These are phyloP conservation scores for Platypus cylindrus DNA, from an alignment of 2,888 invertebrate species.

Conservation along the genomic window DNA sequence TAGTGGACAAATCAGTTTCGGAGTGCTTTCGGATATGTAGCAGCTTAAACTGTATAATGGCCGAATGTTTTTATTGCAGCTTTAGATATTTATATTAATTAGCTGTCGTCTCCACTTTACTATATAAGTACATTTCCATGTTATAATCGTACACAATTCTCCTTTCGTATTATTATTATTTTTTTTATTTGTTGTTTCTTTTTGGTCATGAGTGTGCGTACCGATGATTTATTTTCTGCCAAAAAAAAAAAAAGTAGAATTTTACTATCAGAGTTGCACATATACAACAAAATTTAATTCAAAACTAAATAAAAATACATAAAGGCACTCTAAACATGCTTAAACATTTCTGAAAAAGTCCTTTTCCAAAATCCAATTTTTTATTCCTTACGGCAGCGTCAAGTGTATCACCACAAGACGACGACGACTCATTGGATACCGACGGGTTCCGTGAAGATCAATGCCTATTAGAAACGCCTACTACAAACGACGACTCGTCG, in stretches of 20 bases:
- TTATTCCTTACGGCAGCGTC: conserved; percentile 26
- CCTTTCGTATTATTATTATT: conserved; percentile 26
- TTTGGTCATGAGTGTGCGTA: conserved; percentile 24
- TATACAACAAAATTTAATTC: conserved; percentile 8
- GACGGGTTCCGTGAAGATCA: conserved; percentile 41
- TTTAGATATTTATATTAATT: conserved; percentile 26
- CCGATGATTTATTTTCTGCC: conserved; percentile 32
- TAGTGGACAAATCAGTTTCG: conserved; percentile 3
- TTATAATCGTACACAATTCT: conserved; percentile 21
- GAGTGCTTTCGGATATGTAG: conserved; percentile 20
- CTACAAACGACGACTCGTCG: conserved; percentile 22
- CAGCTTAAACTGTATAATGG: conserved; percentile 25
- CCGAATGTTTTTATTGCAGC: conserved; percentile 33
- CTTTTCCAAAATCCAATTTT: conserved; percentile 12
- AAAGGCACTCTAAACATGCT: conserved; percentile 4
- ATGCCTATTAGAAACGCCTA: conserved; percentile 37
- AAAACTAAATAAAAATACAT: conserved; percentile 5
- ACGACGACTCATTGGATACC: conserved; percentile 42
- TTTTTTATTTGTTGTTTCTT: too few relatives aligned
- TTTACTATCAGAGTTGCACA: conserved; percentile 21
- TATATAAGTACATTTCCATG: conserved; percentile 16
- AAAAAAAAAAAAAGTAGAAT: conserved; percentile 10
- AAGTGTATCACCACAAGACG: conserved; percentile 40
- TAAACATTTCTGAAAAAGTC: not conserved
- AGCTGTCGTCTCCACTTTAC: conserved; percentile 32